Percentiles rank a stretch among this genome's conserved stretches.
Conservation (phyloP, 2,113 vertebrate species). For the Limnothrissa miodon region DNA sequence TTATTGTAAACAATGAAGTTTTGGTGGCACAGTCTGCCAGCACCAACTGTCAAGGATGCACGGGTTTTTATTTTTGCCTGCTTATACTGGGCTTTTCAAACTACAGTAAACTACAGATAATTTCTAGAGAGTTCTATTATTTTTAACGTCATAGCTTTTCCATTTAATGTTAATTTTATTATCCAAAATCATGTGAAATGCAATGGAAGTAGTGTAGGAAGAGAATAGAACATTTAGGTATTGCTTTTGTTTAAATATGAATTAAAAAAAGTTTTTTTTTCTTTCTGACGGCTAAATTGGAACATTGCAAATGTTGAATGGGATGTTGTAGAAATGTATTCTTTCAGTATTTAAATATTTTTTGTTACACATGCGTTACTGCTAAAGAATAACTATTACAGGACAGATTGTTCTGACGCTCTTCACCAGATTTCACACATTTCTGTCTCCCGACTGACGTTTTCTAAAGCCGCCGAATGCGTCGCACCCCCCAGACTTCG, state of each 20-base stretch:
- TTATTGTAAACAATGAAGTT: background rate
- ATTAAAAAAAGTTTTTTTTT: background rate
- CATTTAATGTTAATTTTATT: too few relatives aligned
- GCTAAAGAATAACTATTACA: background rate
- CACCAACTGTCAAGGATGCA: slow-evolving; percentile 9
- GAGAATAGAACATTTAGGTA: too few relatives aligned
- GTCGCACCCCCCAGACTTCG: slow-evolving; percentile 35
- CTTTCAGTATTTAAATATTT: background rate
- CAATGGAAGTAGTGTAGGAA: too few relatives aligned
- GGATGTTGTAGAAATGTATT: background rate
- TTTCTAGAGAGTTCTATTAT: too few relatives aligned
- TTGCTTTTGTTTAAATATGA: too few relatives aligned
- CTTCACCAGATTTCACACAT: background rate
- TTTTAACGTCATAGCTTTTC: too few relatives aligned
- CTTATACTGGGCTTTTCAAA: too few relatives aligned
- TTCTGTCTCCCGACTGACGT: background rate
- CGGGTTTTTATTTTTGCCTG: too few relatives aligned
- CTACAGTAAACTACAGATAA: too few relatives aligned
- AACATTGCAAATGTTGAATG: background rate
- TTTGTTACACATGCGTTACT: background rate
- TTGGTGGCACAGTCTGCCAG: background rate
- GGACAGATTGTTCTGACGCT: background rate
- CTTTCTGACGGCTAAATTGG: background rate
- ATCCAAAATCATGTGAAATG: too few relatives aligned
- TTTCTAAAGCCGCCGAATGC: background rate